Evolutionary conservation across 2,888 invertebrate species (phyloP), one percentile per base, ranked within the genome.

Genomic region (Ethmia dodecea): DNA sequence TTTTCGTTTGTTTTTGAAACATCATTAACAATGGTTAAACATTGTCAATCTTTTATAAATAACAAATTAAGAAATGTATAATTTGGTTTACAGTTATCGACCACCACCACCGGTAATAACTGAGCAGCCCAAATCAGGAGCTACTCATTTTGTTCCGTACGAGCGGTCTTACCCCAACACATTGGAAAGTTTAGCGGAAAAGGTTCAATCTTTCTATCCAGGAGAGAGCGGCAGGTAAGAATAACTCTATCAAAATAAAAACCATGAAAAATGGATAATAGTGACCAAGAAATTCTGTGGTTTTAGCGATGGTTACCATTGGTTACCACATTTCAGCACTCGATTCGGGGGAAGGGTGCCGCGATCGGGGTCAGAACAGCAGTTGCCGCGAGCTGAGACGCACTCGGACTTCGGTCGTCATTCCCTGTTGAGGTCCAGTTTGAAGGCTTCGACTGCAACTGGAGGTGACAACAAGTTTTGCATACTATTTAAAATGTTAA

Each of bases 361-460:
- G 10, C 89, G 97, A 35, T 96, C 96, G 33, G 96, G 96, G 13
- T 96, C 96, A 26, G 97, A 97, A 77, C 96, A 96, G 72, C 95
- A 96, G 71, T 78, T 95, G 49, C 95, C 95, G 5, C 89, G 94
- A 33, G 94, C 95, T 6, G 95, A 95, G 74, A 84, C 84, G 0
- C 95, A 95, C 65, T 90, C 93, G 1, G 95, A 95, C 70, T 95
- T 94, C 55, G 93, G 93, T 12, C 86, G 94, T 42, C 94, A 94
- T 63, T 94, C 94, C n/a, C 77, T 94, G 47, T 86, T 95, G 37
- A 89, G 94, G 42, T 94, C 94, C 38, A 94, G 93, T 63, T 86
- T 95, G 46, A 95, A 95, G 66, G 91, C 93, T 37, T 80, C 84
- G 6, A 64, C 70, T 22, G 78, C 81, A 32, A 58, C 80, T 33